Evolutionary conservation across 2,888 invertebrate species (phyloP).

Genomic region (Coleophora flavipennella): DNA sequence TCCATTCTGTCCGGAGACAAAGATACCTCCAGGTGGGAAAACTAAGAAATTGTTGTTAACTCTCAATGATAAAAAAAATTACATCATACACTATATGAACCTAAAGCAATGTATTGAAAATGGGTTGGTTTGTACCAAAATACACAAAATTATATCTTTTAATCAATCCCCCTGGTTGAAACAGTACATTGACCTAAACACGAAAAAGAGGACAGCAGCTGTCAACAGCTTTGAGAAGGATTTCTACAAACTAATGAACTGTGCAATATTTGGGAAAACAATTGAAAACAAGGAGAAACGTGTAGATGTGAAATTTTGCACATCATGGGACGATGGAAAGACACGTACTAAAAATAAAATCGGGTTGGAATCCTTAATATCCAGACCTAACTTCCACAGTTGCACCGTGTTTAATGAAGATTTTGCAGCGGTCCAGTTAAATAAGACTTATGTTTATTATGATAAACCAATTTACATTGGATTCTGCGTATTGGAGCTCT

Average conservation of each 20-base stretch:
- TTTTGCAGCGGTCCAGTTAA: conserved; percentile 6
- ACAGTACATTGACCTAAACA: conserved; percentile 10
- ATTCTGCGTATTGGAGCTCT: conserved; percentile 4
- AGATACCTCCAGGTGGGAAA: not conserved
- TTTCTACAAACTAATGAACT: conserved; percentile 9
- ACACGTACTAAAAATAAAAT: not conserved
- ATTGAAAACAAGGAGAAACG: conserved; percentile 8
- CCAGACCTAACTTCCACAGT: conserved; percentile 8
- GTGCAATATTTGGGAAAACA: conserved; percentile 8
- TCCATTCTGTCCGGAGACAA: conserved; percentile 8
- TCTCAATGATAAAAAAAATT: conserved; percentile 6
- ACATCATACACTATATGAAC: conserved; percentile 10
- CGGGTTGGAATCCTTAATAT: not conserved
- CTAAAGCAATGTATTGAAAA: conserved; percentile 6
- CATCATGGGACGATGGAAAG: not conserved
- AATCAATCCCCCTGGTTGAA: not conserved
- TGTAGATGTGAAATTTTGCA: not conserved
- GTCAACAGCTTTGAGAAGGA: conserved; percentile 7
- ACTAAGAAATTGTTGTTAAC: conserved; percentile 5
- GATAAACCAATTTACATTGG: conserved; percentile 11
- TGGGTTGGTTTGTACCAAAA: conserved; percentile 8
- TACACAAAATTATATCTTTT: conserved; percentile 7
- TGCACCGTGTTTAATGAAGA: conserved; percentile 2
- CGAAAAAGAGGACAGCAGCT: not conserved
- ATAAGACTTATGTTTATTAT: conserved; percentile 2